phyloP scores from a whole-genome alignment of 2,113 vertebrate genomes.

The Oreotrochilus melanogaster region DNA sequence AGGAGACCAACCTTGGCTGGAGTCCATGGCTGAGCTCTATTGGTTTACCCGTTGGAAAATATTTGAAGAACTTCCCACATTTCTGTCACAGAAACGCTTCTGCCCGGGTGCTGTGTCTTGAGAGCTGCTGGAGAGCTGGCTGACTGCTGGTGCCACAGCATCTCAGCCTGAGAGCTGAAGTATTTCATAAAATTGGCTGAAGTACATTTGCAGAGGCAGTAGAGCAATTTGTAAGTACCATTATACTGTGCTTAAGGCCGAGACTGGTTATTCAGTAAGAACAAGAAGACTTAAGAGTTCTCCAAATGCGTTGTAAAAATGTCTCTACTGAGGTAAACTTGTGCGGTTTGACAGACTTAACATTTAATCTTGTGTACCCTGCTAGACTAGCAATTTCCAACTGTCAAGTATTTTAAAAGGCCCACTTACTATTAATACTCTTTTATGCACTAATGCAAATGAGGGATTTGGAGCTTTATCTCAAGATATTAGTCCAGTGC shows the following conservation, averaged over 20 bases:
- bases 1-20: not conserved
- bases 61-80: not conserved
- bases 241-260: not conserved
- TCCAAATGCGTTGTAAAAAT: not conserved
- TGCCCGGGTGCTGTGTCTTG: not conserved
- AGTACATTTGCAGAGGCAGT: not conserved
- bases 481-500: not conserved
- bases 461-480: not conserved
- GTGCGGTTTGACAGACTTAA: not conserved
- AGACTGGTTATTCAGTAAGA: not conserved
- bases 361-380: slow-evolving; percentile 25
- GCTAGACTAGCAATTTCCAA: slow-evolving; percentile 32
- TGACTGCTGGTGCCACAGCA: not conserved
- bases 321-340: slow-evolving; percentile 2
- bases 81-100: not conserved
- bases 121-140: not conserved
- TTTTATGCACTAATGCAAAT: not conserved
- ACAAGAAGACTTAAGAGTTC: not conserved
- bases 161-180: not conserved
- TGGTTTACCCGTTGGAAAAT: not conserved
- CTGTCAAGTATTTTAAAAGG: not conserved
- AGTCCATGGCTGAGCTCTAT: not conserved
- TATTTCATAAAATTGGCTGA: not conserved
- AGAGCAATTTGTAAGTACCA: not conserved
- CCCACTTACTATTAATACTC: not conserved